These are phyloP conservation scores for Acanthiza pusilla DNA, from an alignment of 2,797 vertebrate species.

Conservation along the genomic window DNA sequence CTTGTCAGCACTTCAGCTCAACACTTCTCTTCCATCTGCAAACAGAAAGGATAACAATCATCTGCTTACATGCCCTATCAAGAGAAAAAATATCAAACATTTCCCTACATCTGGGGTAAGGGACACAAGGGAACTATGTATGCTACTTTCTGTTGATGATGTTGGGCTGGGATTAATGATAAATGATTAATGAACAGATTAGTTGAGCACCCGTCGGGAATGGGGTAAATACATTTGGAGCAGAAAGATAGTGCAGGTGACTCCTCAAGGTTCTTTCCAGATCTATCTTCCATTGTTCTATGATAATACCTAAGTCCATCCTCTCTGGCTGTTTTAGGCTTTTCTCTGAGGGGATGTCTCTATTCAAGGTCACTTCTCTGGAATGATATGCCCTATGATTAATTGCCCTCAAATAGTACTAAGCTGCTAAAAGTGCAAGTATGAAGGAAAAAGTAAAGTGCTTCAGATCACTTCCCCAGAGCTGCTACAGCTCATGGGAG, in stretches of 20 bases:
- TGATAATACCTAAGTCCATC: not conserved
- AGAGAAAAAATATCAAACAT: slow-evolving; percentile 20
- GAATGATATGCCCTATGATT: not conserved
- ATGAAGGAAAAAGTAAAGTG: not conserved
- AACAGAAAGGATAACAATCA: slow-evolving; percentile 38
- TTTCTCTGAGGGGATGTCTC: not conserved
- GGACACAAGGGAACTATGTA: not conserved
- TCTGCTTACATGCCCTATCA: slow-evolving; percentile 34
- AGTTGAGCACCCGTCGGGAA: not conserved
- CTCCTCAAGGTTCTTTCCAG: slow-evolving; percentile 18
- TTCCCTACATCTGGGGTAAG: not conserved
- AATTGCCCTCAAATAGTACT: not conserved
- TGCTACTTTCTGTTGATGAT: slow-evolving; percentile 22
- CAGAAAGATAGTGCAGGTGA: not conserved
- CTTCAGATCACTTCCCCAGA: not conserved
- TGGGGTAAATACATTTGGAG: not conserved
- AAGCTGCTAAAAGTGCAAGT: not conserved
- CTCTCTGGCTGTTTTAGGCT: not conserved
- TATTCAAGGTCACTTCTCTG: not conserved
- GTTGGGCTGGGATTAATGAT: slow-evolving; percentile 9
- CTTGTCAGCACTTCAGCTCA: slow-evolving; percentile 29
- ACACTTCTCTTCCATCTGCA: slow-evolving; percentile 38
- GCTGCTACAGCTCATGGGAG: not conserved
- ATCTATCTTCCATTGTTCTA: not conserved
- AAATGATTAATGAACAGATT: slow-evolving; percentile 46